Evolutionary conservation across 2,888 invertebrate species (phyloP), one percentile per base, ranked within the genome.

Genomic region (Steinernema hermaphroditum): DNA sequence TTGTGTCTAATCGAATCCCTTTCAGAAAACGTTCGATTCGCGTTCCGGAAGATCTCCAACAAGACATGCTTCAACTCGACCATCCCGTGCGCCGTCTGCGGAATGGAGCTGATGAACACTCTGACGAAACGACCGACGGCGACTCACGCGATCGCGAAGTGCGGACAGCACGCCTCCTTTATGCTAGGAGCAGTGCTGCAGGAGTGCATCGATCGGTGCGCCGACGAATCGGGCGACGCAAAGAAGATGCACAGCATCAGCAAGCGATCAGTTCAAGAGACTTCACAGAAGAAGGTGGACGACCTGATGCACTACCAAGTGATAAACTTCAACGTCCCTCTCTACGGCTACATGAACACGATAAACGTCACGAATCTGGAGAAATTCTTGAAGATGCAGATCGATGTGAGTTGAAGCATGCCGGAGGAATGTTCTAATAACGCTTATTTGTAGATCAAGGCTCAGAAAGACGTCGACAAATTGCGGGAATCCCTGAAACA

Each of bases 221-320:
- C 8, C 46, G 22, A 41, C 9, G 43, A 41, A 16, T 41, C 16
- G 43, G 46, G 46, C 46, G 6, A 4, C n/a, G n/a, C n/a, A 16
- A 19, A 62, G n/a, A 62, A 27, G 22, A 27, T 4, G 34, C 32
- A n/a, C 16, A 62, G 22, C 9, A 62, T 19, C 4, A 19, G 2
- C n/a, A 41, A 22, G 69, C 24, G 37, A 16, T 1, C 2, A 27
- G 9, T 68, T 78, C 22, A n/a, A 79, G 78, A 16, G 81, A 79
- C 44, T 79, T 79, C 68, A 72, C 49, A 22, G 71, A 81, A 27
- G 54, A 37, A 22, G 71, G 74, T n/a, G 54, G n/a, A 6, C n/a
- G 22, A 16, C 2, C 46, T 46, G 9, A 46, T 46, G 46, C n/a
- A 46, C 16, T n/a, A 19, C n/a, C 46, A 46, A 16, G 46, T 46